These are phyloP conservation scores for Bettongia penicillata DNA, from an alignment of 2,113 vertebrate species.

Conservation along the genomic window DNA sequence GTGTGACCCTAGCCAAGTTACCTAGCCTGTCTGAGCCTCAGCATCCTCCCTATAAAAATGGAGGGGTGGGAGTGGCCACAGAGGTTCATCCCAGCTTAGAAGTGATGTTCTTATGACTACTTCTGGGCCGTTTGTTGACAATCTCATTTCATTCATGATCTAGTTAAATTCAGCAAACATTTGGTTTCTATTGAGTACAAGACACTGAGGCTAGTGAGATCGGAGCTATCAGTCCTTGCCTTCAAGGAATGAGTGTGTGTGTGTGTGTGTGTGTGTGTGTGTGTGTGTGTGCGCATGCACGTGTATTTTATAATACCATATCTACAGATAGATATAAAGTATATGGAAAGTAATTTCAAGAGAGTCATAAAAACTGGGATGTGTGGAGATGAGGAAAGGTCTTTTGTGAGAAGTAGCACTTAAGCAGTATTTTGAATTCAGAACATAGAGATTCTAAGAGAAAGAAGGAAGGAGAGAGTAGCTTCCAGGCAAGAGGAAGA, in stretches of 20 bases:
- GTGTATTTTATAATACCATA: background rate
- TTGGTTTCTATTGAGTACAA: background rate
- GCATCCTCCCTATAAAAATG: background rate
- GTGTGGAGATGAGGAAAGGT: background rate
- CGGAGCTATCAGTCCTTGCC: background rate
- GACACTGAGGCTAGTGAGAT: background rate
- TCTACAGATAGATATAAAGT: background rate
- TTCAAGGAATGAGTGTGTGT: background rate
- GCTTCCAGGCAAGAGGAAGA: background rate
- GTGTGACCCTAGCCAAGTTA: background rate
- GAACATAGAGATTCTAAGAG: background rate
- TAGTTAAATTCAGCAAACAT: background rate
- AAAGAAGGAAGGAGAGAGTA: background rate
- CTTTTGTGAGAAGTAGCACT: background rate
- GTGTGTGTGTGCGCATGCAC: rapidly evolving
- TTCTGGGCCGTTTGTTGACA: background rate
- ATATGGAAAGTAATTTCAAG: background rate
- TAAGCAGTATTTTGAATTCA: background rate
- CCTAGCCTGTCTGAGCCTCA: background rate
- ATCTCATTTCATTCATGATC: background rate
- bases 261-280: background rate
- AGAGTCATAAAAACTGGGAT: background rate
- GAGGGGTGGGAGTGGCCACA: background rate
- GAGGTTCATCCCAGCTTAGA: background rate
- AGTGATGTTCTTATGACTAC: background rate